Percentiles rank a stretch among this genome's conserved stretches.
Evolutionary conservation across 2,888 invertebrate species (phyloP).

Genomic region (Pollenia amentaria): DNA sequence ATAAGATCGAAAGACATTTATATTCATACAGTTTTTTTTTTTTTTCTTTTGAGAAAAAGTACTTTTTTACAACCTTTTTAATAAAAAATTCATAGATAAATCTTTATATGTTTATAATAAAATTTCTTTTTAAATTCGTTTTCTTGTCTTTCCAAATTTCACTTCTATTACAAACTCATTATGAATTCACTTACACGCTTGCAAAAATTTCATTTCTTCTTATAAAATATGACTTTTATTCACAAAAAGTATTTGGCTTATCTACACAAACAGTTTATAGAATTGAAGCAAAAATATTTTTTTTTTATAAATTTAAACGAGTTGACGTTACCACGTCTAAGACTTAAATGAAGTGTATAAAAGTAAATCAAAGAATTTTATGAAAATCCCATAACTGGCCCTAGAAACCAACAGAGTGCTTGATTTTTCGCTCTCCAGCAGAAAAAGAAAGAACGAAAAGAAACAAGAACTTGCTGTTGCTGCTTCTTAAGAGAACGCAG

Average conservation of each 20-base stretch:
- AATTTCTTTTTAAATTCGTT: neutral
- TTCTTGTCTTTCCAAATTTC: constrained; percentile 1
- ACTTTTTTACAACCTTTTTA: too few species aligned
- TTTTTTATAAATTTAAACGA: constrained; percentile 23
- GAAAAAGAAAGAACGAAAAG: constrained; percentile 56
- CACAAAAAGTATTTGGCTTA: constrained; percentile 13
- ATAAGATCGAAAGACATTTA: too few species aligned
- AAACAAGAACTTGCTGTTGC: constrained; percentile 63
- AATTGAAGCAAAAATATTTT: neutral
- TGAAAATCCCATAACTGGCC: constrained; percentile 75
- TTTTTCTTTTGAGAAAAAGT: too few species aligned
- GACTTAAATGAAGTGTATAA: constrained; percentile 82
- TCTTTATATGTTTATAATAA: neutral
- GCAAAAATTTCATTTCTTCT: constrained; percentile 72
- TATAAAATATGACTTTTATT: constrained; percentile 49
- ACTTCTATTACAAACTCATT: constrained; percentile 36
- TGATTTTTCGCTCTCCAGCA: constrained; percentile 35
- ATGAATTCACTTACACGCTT: constrained; percentile 73
- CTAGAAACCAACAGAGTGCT: constrained; percentile 20
- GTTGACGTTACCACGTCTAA: constrained; percentile 77
- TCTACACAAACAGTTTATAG: neutral
- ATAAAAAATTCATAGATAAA: neutral
- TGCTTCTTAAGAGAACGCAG: neutral
- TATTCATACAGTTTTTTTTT: too few species aligned
- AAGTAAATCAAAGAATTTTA: constrained; percentile 83